Evolutionary conservation across 2,113 vertebrate genomes (phyloP), one percentile per base, ranked within the genome.

Genomic region (Ahaetulla prasina): DNA sequence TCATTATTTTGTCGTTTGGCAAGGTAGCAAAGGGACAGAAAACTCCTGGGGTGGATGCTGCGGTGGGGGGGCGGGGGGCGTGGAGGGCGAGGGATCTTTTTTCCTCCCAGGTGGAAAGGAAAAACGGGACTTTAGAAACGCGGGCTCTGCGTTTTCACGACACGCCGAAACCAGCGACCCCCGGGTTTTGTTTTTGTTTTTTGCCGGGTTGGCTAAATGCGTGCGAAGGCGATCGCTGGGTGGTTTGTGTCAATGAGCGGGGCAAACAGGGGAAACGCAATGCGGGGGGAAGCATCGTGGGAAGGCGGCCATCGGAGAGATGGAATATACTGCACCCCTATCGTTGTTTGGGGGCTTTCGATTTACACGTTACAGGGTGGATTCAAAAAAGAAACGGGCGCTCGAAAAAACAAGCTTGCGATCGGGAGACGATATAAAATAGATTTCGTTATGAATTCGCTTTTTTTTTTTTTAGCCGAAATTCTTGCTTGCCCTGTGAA

Each of bases 1-100:
- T n/a, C n/a, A n/a, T n/a, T n/a, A n/a, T 57, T 0, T 55, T 10
- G 27, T 68, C 60, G 11, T 68, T n/a, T 68, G 60, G 60, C 30
- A 14, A 16, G 4, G 60, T 68, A 68, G 60, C 60, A 3, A 68
- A 30, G 60, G 30, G 60, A 68, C 60, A 5, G 60, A 5, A n/a
- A 68, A n/a, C 11, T 63, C 60, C 60, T n/a, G 27, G 3, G 5
- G 30, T n/a, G 27, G 60, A 10, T 10, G 25, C 55, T 25, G 47
- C 47, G 1, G 8, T 7, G 8, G 9, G 10, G 0, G 23, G 55
- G 11, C 8, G 0, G 10, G 9, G 27, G 27, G 27, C 27, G 30
- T 14, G 63, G 4, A 30, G 4, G 0, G 30, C 5, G n/a, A 35
- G 30, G n/a, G 30, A 7, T n/a, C 11, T 35, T 35, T 63, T 16